phyloP scores from a whole-genome alignment of 2,888 invertebrate species.

The Tridacna crocea region DNA sequence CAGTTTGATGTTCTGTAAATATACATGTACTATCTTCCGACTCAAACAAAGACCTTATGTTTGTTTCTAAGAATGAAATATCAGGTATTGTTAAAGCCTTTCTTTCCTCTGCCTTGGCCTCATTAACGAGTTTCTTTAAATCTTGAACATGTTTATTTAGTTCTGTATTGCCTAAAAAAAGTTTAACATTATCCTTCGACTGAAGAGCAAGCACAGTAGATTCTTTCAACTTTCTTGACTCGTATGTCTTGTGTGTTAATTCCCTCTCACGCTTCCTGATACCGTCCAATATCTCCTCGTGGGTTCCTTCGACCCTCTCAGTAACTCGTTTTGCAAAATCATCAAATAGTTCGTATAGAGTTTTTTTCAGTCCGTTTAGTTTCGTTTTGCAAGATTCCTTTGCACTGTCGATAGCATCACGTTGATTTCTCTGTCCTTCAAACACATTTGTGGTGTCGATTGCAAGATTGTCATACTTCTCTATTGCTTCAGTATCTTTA shows the following conservation, averaged over 20 bases:
- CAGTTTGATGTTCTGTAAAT: not conserved
- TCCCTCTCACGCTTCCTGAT: not conserved
- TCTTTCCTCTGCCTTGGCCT: not conserved
- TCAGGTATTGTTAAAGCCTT: not conserved
- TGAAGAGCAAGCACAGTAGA: not conserved
- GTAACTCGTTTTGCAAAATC: not conserved
- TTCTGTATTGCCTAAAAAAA: not conserved
- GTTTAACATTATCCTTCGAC: not conserved
- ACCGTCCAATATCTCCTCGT: not conserved
- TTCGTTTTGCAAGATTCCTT: not conserved
- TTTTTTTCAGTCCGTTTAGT: not conserved
- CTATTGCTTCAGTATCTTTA: not conserved
- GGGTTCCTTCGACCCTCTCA: not conserved
- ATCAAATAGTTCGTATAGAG: not conserved
- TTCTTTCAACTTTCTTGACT: not conserved
- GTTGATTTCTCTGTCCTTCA: not conserved
- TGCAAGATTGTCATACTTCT: not conserved
- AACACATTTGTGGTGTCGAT: not conserved
- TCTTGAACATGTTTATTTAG: not conserved
- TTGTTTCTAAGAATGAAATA: not conserved
- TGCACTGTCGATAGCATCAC: not conserved
- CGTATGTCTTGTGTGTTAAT: not conserved
- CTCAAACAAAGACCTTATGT: not conserved
- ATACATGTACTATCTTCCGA: not conserved
- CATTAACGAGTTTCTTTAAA: not conserved